Evolutionary conservation across 2,113 vertebrate species (phyloP), one percentile per base, ranked within the genome.

Genomic region (Junco hyemalis): DNA sequence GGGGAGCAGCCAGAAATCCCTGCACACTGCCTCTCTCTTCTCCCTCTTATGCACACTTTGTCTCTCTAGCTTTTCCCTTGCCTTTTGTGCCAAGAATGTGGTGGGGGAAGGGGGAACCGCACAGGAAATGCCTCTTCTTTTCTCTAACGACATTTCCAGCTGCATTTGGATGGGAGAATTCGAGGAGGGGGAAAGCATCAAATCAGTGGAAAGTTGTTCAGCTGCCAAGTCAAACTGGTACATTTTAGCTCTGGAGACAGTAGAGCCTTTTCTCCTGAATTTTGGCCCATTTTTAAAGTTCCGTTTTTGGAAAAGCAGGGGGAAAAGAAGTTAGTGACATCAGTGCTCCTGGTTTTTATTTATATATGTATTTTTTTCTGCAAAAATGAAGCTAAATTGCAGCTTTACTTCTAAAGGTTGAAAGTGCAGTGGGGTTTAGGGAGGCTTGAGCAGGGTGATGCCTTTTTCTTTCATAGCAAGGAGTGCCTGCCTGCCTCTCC

Each of bases 81-180:
- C 92, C 96, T 93, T 92, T 96, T 96, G 96, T 97, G 96, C 97
- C 97, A 98, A 97, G 97, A 98, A 98, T 97, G 97, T 91, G 91
- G 94, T 98, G 97, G 97, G 96, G 92, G 92, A 94, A 96, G 94
- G 95, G 96, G 94, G 94, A 95, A 94, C 95, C 96, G 77, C 95
- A 96, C 97, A 97, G 98, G 98, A 98, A 98, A 98, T 98, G 97
- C 97, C 97, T 98, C 97, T 97, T 97, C 96, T 96, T 95, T 96
- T 96, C 96, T 97, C 91, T 94, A 94, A 98, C 94, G 96, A 93
- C 93, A 73, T 96, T 97, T 96, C 96, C 97, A 97, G 97, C 97
- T 97, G 96, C 96, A 94, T 86, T 95, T 96, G 95, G 94, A 97
- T 97, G 96, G 91, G 97, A 96, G 96, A 96, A 90, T 97, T 95